Conservation (phyloP, 2,113 vertebrate genomes). For the Pygoscelis adeliae region DNA sequence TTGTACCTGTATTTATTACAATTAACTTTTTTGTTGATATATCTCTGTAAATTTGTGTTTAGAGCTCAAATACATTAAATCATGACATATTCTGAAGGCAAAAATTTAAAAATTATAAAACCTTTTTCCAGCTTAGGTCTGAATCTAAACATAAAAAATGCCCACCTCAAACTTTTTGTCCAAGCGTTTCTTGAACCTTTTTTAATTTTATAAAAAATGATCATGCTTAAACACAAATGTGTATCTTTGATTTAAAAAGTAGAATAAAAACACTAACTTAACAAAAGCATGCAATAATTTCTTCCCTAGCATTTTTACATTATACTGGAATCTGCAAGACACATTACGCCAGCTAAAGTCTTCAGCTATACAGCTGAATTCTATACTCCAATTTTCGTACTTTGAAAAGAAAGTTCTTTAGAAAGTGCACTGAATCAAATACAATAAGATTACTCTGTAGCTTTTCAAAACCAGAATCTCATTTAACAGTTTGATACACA, state of each 20-base stretch:
- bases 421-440: not conserved
- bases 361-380: not conserved
- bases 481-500: constrained; percentile 37
- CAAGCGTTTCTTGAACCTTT: not conserved
- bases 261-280: not conserved
- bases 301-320: not conserved
- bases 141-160: not conserved
- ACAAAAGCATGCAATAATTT: not conserved
- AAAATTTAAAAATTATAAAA: not conserved
- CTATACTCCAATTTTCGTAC: not conserved
- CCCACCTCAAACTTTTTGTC: not conserved
- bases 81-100: not conserved
- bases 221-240: not conserved
- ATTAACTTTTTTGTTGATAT: not conserved
- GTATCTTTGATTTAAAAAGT: not conserved
- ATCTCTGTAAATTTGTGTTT: not conserved
- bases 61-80: not conserved
- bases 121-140: not conserved
- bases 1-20: not conserved
- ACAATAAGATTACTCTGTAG: not conserved
- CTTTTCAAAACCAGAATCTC: not conserved
- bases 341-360: not conserved
- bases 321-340: not conserved
- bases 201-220: not conserved
- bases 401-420: not conserved